phyloP scores from a whole-genome alignment of 2,797 vertebrate species.

The Rhodeus uyekii region DNA sequence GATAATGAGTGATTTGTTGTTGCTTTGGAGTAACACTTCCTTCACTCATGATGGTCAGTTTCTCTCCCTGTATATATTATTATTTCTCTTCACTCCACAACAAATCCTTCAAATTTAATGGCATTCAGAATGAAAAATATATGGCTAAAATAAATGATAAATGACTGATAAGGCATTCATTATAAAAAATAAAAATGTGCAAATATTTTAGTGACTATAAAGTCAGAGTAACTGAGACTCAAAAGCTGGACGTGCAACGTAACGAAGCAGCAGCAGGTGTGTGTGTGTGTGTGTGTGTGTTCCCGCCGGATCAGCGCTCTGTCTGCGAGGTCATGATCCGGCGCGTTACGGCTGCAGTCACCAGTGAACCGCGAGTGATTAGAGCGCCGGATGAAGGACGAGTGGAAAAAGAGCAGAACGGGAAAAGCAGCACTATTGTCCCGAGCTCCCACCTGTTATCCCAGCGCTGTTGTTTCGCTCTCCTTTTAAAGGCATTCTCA shows the following conservation, averaged over 20 bases:
- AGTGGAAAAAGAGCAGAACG: neutral
- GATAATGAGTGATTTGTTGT: too few species aligned
- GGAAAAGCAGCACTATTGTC: neutral
- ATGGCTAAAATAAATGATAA: neutral
- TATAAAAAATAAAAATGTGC: neutral
- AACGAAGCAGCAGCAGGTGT: too few species aligned
- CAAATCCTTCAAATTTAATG: neutral
- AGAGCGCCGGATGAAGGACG: neutral
- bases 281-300: too few species aligned
- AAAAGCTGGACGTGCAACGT: too few species aligned
- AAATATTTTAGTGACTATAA: too few species aligned
- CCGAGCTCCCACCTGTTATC: neutral
- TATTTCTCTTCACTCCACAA: neutral
- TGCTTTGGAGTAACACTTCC: too few species aligned
- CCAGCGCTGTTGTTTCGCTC: neutral
- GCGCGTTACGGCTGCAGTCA: neutral
- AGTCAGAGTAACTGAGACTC: too few species aligned
- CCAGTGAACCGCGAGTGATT: neutral
- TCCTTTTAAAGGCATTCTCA: conserved; percentile 23
- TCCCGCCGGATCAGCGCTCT: too few species aligned
- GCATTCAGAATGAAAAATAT: neutral
- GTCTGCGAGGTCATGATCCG: too few species aligned
- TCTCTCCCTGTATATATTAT: neutral
- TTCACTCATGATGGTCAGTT: too few species aligned
- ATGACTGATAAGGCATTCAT: neutral